Evolutionary conservation across 2,797 vertebrate genomes (phyloP), one percentile per base, ranked within the genome.

Genomic region (Thunnus albacares): DNA sequence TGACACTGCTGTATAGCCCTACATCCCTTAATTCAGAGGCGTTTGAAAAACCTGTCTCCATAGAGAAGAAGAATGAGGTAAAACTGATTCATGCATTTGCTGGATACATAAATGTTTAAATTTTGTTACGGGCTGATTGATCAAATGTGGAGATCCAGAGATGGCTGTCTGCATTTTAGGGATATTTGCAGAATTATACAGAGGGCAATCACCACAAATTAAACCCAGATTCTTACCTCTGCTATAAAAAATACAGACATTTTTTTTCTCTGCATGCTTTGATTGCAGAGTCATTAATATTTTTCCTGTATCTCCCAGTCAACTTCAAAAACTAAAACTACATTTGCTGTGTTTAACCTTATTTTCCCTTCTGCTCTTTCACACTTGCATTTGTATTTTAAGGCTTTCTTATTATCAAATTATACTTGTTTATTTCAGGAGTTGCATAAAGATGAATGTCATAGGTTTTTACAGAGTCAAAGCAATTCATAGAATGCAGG

Each of bases 141-240:
- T 77, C 38, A 65, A 75, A 80, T 33, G 55, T 70, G 26, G 33
- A 79, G 71, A 68, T 72, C 47, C 52, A 71, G 60, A 58, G 13
- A 72, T 1, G 51, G 68, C 43, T 55, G 20, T 6, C 15, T 59
- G 76, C 3, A 81, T 82, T 85, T 69, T 51, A 57, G 45, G 56
- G 60, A 52, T 9, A 6, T 47, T 58, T 65, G 20, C 57, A 67
- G 55, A 75, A 80, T 71, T 61, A 45, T 69, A 35, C 68, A 68
- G 43, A 56, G 63, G n/a, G 67, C 75, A 78, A 82, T 84, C 83
- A 71, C 35, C 24, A 41, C 79, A 79, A 86, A 85, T 81, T 72
- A 63, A 72, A 56, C 28, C 33, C 11, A 56, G 22, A 43, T 69
- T 80, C 24, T 58, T 45, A 72, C 49, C 33, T 63, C 53, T 56